A percentile compares a stretch with the other conserved stretches of the same genome.
phyloP scores from a whole-genome alignment of 1,140 invertebrate genomes.

The Zaprionus kolodkinae region DNA sequence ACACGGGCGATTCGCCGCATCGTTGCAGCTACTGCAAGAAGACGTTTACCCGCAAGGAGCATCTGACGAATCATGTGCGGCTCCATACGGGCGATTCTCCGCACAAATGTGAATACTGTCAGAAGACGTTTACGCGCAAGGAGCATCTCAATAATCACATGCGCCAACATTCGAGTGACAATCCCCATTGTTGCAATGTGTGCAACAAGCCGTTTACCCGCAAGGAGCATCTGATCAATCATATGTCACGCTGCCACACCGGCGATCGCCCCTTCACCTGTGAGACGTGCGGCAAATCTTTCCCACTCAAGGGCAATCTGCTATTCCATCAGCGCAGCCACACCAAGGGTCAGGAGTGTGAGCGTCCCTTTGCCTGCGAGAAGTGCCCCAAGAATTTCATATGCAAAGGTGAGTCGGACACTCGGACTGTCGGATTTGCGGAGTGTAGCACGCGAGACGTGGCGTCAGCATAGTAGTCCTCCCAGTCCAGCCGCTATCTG shows the following conservation, averaged over 20 bases:
- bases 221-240: slow-evolving; percentile 91
- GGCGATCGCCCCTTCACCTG: slow-evolving; percentile 93
- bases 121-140: slow-evolving; percentile 93
- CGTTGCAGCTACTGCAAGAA: slow-evolving; percentile 91
- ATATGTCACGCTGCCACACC: slow-evolving; percentile 92
- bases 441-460: slow-evolving; percentile 62
- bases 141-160: slow-evolving; percentile 92
- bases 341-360: slow-evolving; percentile 92
- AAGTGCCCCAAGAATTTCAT: slow-evolving; percentile 98
- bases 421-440: slow-evolving; percentile 19
- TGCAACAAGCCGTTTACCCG: slow-evolving; percentile 94
- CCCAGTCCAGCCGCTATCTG: slow-evolving; percentile 34
- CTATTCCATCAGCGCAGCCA: slow-evolving; percentile 98
- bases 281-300: slow-evolving; percentile 93
- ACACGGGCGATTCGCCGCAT: slow-evolving; percentile 92
- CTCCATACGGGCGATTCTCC: slow-evolving; percentile 91
- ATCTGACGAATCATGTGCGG: slow-evolving; percentile 94
- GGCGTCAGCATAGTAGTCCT: slow-evolving; percentile 73
- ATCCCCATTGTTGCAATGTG: slow-evolving; percentile 91
- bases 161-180: slow-evolving; percentile 90
- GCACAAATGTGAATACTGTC: slow-evolving; percentile 92
- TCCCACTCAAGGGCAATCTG: slow-evolving; percentile 94
- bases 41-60: slow-evolving; percentile 93
- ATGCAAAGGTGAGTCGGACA: slow-evolving; percentile 90
- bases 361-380: slow-evolving; percentile 97